These are phyloP conservation scores for Thunnus albacares DNA, from an alignment of 2,797 vertebrate species.

Conservation along the genomic window DNA sequence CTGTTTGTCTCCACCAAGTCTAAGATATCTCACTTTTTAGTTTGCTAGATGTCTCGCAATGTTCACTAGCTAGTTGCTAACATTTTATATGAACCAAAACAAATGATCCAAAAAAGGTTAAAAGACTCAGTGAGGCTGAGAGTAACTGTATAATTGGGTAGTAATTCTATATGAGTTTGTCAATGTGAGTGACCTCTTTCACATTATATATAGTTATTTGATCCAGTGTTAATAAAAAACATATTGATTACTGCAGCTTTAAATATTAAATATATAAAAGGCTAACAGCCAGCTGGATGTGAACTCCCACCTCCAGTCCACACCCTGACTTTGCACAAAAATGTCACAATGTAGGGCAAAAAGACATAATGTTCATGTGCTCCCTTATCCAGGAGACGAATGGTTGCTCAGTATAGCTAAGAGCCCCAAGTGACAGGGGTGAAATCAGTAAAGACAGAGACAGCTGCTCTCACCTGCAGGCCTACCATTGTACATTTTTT, in stretches of 20 bases:
- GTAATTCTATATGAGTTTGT: not conserved
- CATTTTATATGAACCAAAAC: not conserved
- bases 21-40: not conserved
- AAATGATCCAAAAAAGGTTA: conserved; percentile 3
- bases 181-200: not conserved
- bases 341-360: conserved; percentile 6
- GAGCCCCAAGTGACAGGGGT: conserved; percentile 39
- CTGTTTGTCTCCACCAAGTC: not conserved
- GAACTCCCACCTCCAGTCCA: not conserved
- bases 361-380: conserved; percentile 1
- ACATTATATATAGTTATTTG: not conserved
- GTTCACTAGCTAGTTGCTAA: not conserved
- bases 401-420: conserved; percentile 27
- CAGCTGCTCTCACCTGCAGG: conserved; percentile 32
- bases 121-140: not conserved
- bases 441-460: conserved; percentile 45
- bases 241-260: conserved; percentile 17
- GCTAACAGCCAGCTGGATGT: not conserved
- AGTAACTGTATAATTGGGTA: not conserved
- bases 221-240: conserved; percentile 3
- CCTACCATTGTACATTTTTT: conserved; percentile 19
- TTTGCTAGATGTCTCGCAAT: not conserved
- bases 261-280: conserved; percentile 2
- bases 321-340: conserved; percentile 18
- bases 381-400: conserved; percentile 19